These are phyloP conservation scores for Percina caprodes DNA, from an alignment of 2,113 vertebrate species.

Conservation along the genomic window DNA sequence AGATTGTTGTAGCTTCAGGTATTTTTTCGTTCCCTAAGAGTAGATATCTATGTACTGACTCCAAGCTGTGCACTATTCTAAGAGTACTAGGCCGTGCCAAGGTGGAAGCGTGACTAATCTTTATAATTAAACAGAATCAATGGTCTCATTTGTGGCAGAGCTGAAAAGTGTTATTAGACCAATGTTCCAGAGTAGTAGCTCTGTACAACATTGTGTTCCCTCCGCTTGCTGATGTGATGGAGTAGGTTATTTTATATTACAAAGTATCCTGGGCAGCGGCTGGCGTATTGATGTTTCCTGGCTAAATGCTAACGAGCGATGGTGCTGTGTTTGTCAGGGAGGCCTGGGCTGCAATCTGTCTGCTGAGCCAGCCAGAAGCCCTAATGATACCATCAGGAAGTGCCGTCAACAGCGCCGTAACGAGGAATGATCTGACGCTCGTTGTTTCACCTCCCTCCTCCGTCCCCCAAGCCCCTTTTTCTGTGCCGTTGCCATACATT, in stretches of 20 bases:
- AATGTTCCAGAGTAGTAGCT: slow-evolving; percentile 63
- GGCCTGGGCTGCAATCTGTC: slow-evolving; percentile 79
- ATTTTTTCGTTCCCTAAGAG: slow-evolving; percentile 15
- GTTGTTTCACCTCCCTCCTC: slow-evolving; percentile 60
- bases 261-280: slow-evolving; percentile 66
- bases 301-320: slow-evolving; percentile 75
- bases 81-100: slow-evolving; percentile 14
- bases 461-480: slow-evolving; percentile 6
- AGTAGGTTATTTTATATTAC: slow-evolving; percentile 69
- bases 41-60: slow-evolving; percentile 39
- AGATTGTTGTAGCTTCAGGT: slow-evolving; percentile 33
- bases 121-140: slow-evolving; percentile 73
- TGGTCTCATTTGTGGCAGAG: slow-evolving; percentile 65
- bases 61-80: slow-evolving; percentile 39
- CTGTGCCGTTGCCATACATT: slow-evolving; percentile 15
- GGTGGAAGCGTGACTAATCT: slow-evolving; percentile 71
- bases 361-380: slow-evolving; percentile 75
- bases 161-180: slow-evolving; percentile 67
- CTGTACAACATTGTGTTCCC: slow-evolving; percentile 72
- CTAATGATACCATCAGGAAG: slow-evolving; percentile 83
- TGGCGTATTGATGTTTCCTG: slow-evolving; percentile 73
- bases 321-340: slow-evolving; percentile 78
- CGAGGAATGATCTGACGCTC: slow-evolving; percentile 75
- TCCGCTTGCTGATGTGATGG: slow-evolving; percentile 62
- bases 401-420: slow-evolving; percentile 73